A percentile compares a stretch with the other conserved stretches of the same genome.
These are phyloP conservation scores for Nyctereutes procyonoides DNA, from an alignment of 2,113 vertebrate genomes.

Conservation along the genomic window DNA sequence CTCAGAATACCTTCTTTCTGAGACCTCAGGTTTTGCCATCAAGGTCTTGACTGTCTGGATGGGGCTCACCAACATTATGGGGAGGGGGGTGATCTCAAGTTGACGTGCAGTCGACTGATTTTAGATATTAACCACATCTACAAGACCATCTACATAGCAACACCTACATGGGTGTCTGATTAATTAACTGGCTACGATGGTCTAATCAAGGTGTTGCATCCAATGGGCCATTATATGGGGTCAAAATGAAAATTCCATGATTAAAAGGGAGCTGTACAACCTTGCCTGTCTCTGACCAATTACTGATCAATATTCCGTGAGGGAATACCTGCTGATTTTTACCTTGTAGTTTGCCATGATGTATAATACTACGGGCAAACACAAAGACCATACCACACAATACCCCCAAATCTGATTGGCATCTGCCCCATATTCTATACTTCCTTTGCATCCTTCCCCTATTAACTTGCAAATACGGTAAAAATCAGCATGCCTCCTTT, in stretches of 20 bases:
- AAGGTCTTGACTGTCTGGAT: no score
- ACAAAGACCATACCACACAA: no score
- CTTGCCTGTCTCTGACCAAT: not conserved
- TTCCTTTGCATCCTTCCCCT: not conserved
- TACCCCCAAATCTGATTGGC: no score
- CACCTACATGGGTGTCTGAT: not conserved
- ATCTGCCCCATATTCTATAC: no score
- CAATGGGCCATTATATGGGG: not conserved
- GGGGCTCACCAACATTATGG: not conserved
- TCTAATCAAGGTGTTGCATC: not conserved
- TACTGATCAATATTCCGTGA: not conserved
- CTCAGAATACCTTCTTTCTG: not conserved
- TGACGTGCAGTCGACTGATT: not conserved
- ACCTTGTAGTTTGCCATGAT: not conserved
- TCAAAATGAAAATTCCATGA: not conserved
- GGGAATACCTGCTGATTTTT: not conserved
- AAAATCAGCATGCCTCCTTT: not conserved
- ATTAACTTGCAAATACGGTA: not conserved
- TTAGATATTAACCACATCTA: no score
- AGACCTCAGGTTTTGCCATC: not conserved
- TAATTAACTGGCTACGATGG: no score
- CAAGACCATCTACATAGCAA: rapidly evolving
- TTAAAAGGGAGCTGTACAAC: not conserved
- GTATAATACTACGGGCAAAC: rapidly evolving
- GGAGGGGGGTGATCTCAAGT: not conserved